phyloP scores from a whole-genome alignment of 2,113 vertebrate species.

The Podiceps cristatus region DNA sequence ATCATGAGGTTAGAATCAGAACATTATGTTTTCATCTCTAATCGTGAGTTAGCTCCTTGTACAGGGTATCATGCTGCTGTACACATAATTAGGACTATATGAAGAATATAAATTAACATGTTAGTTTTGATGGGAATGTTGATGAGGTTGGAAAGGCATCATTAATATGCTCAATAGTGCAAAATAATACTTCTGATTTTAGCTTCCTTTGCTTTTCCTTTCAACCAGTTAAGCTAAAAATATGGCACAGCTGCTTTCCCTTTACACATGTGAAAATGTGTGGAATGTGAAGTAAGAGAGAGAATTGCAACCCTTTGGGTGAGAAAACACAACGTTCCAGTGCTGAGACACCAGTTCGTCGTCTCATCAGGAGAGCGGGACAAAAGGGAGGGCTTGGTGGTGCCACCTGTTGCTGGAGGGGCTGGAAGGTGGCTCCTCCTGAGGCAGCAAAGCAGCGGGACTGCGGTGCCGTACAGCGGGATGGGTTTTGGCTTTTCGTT shows the following conservation, averaged over 20 bases:
- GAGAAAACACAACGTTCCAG: not conserved
- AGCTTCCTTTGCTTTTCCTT: conserved; percentile 47
- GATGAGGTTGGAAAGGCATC: conserved; percentile 47
- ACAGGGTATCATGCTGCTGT: not conserved
- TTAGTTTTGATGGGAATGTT: conserved; percentile 49
- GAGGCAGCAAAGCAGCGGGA: not conserved
- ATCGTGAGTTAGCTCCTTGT: not conserved
- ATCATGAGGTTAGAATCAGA: not conserved
- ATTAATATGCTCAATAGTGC: conserved; percentile 42
- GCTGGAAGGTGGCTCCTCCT: not conserved
- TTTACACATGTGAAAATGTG: conserved; percentile 8
- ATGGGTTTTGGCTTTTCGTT: not conserved
- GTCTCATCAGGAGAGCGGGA: rapidly evolving
- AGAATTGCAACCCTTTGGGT: not conserved
- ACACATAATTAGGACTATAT: conserved; percentile 30
- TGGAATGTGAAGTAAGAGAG: conserved; percentile 14
- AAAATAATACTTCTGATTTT: conserved; percentile 53
- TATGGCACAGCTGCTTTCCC: conserved; percentile 36
- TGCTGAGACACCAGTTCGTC: not conserved
- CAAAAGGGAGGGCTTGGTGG: not conserved
- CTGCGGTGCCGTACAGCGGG: no score
- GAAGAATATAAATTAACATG: conserved; percentile 62
- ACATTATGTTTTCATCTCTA: not conserved
- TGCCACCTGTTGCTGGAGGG: not conserved
- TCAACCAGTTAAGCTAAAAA: conserved; percentile 45